phyloP scores from a whole-genome alignment of 2,797 vertebrate genomes.

The Arnoldichthys spilopterus region DNA sequence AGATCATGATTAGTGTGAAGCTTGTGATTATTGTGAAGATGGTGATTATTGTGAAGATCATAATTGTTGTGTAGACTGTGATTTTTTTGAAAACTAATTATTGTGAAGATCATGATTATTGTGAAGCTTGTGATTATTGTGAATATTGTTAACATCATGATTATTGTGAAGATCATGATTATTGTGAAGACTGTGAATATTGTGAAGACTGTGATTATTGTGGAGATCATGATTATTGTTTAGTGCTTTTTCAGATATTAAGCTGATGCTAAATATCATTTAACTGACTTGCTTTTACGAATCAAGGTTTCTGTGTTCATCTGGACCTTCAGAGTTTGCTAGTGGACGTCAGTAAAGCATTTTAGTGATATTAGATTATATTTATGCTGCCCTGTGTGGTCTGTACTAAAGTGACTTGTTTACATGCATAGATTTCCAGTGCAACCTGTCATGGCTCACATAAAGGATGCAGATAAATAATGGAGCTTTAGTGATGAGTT shows the following conservation, averaged over 20 bases:
- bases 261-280: background rate
- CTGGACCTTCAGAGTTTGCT: background rate
- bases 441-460: background rate
- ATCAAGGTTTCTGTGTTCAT: background rate
- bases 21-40: too few species aligned
- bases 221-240: background rate
- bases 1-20: too few species aligned
- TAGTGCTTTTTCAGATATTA: background rate
- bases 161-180: too few species aligned
- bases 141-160: too few species aligned
- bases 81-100: too few species aligned
- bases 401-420: background rate
- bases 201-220: background rate
- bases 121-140: too few species aligned
- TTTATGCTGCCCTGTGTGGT: background rate
- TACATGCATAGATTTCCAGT: background rate
- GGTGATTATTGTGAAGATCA: too few species aligned
- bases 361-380: background rate
- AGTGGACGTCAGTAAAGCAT: background rate
- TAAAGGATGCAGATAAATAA: background rate
- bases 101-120: too few species aligned
- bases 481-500: constrained; percentile 25
- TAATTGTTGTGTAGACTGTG: too few species aligned
- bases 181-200: too few species aligned
- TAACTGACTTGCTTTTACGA: background rate